Conservation (phyloP, 2,113 vertebrate species). For the Dermatemys mawii region DNA sequence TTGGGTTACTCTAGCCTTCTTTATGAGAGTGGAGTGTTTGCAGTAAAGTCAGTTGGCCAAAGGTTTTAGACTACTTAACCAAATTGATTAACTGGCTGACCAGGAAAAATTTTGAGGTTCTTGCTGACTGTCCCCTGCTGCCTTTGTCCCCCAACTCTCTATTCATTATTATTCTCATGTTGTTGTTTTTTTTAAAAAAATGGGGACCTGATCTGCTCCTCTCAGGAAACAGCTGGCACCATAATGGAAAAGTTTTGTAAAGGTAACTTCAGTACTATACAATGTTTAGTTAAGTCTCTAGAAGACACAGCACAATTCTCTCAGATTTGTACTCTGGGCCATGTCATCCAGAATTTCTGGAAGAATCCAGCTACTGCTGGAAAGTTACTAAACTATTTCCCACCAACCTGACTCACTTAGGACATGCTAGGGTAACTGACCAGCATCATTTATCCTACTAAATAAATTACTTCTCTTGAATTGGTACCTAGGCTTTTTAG, state of each 20-base stretch:
- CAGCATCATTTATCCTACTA: conserved; percentile 63
- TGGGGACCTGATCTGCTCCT: not conserved
- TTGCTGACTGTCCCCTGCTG: not conserved
- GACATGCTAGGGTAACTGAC: conserved; percentile 72
- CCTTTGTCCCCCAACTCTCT: not conserved
- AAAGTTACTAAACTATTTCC: conserved; percentile 65
- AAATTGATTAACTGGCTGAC: not conserved
- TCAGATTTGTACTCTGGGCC: not conserved
- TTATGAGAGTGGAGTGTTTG: not conserved
- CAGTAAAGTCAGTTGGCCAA: not conserved
- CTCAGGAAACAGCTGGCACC: not conserved
- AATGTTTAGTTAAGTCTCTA: not conserved
- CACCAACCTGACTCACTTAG: conserved; percentile 75
- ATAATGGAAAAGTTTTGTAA: no score
- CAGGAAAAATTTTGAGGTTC: not conserved
- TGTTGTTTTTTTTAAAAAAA: not conserved
- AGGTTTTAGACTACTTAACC: not conserved
- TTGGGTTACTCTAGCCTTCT: not conserved
- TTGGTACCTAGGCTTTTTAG: conserved; percentile 64
- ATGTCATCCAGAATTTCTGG: not conserved
- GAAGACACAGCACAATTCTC: rapidly evolving
- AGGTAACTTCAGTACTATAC: not conserved
- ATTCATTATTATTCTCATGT: not conserved
- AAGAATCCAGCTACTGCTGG: not conserved
- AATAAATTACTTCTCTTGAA: conserved; percentile 72